A percentile compares a stretch with the other conserved stretches of the same genome.
phyloP scores from a whole-genome alignment of 1,140 invertebrate species.

The Drosophila ananassae region DNA sequence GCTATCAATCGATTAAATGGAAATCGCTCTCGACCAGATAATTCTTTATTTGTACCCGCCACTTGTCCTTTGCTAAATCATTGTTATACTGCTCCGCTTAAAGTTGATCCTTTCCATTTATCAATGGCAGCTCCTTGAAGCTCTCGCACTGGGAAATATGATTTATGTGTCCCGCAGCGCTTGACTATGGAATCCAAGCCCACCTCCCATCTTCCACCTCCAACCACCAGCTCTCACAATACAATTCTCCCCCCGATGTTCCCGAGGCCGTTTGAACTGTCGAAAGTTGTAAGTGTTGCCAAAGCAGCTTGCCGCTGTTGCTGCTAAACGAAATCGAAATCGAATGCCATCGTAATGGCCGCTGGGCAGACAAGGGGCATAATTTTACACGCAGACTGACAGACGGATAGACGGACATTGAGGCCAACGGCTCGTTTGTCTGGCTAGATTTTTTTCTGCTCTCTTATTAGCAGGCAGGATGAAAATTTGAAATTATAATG shows the following conservation, averaged over 20 bases:
- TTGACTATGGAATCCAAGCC: conserved; percentile 24
- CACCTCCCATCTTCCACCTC: background rate
- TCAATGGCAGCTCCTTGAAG: conserved; percentile 47
- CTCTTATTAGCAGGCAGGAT: conserved; percentile 63
- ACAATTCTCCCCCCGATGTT: background rate
- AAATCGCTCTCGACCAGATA: conserved; percentile 14
- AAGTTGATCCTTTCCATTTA: conserved; percentile 56
- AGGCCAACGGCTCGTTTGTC: conserved; percentile 50
- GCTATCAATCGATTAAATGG: background rate
- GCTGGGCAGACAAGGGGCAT: conserved; percentile 71
- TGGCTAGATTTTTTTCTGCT: conserved; percentile 20
- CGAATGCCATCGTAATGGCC: conserved; percentile 77
- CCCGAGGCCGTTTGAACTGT: conserved; percentile 63
- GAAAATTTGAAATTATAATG: conserved; percentile 77
- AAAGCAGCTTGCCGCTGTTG: conserved; percentile 68
- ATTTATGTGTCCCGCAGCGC: conserved; percentile 69
- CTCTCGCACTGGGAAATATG: conserved; percentile 63
- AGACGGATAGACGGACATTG: conserved; percentile 25
- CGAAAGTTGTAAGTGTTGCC: conserved; percentile 80
- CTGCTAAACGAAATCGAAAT: conserved; percentile 76
- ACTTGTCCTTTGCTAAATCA: conserved; percentile 38
- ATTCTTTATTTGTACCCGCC: conserved; percentile 21
- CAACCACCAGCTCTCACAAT: background rate
- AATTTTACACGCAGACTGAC: conserved; percentile 69
- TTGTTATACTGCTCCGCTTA: conserved; percentile 47